Conservation (phyloP, 2,888 invertebrate species). For the Perizoma affinitatum region DNA sequence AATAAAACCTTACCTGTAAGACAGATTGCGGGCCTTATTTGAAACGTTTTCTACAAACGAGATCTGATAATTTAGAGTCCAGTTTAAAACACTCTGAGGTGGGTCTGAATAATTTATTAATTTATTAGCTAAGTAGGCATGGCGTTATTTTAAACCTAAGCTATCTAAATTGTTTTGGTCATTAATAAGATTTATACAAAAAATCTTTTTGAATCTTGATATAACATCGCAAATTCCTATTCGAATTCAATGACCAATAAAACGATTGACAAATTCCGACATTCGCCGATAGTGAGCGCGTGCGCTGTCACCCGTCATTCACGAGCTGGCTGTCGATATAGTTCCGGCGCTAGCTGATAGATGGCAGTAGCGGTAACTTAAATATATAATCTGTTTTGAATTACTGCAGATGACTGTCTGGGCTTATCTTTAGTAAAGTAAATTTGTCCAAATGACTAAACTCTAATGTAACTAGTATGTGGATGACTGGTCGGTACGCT, state of each 20-base stretch:
- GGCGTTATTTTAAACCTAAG: background rate
- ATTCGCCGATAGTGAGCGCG: slow-evolving; percentile 40
- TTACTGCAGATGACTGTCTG: no score
- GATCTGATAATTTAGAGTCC: slow-evolving; percentile 9
- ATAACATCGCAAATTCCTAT: slow-evolving; percentile 21
- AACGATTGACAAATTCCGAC: slow-evolving; percentile 35
- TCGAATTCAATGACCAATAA: slow-evolving; percentile 24
- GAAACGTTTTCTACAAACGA: slow-evolving; percentile 6
- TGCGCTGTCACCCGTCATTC: slow-evolving; percentile 48
- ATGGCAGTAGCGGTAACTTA: slow-evolving; percentile 61
- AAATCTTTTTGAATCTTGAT: slow-evolving; percentile 6
- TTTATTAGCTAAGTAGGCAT: background rate
- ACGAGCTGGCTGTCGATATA: slow-evolving; percentile 43
- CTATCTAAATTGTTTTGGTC: background rate
- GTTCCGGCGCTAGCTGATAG: slow-evolving; percentile 52
- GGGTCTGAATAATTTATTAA: slow-evolving; percentile 11
- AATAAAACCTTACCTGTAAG: slow-evolving; percentile 20
- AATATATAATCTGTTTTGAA: background rate
- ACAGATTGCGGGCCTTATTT: slow-evolving; percentile 18
- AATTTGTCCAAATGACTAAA: no score
- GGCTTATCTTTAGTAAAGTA: no score
- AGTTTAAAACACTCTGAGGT: slow-evolving; percentile 8
- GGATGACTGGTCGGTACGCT: no score
- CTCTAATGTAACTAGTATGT: no score
- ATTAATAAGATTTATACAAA: slow-evolving; percentile 6